Evolutionary conservation across 2,113 vertebrate genomes (phyloP).

Genomic region (Tetrax tetrax): DNA sequence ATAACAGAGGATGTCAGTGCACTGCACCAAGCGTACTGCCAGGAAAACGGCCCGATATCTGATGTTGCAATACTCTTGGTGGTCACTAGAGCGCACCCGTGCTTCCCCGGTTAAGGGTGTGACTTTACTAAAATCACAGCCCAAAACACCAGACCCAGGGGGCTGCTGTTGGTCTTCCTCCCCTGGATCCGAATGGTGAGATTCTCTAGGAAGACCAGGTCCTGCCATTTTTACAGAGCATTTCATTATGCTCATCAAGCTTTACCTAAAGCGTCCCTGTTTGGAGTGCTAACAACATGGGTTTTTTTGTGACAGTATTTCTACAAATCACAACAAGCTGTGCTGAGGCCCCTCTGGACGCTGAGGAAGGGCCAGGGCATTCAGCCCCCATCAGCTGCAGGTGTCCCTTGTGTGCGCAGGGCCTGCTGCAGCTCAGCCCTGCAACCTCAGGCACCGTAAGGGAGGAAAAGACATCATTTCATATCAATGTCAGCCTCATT

Average conservation of each 20-base stretch:
- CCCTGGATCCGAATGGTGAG: too few relatives aligned
- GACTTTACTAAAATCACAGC: background rate
- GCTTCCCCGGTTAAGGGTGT: background rate
- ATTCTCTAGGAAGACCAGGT: background rate
- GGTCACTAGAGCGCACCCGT: background rate
- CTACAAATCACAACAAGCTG: background rate
- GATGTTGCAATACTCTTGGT: background rate
- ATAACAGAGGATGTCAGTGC: background rate
- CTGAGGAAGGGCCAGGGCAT: background rate
- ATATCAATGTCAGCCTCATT: background rate
- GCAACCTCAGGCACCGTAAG: fast-evolving
- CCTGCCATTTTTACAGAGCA: background rate
- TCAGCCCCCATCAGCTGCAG: background rate
- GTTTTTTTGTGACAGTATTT: too few relatives aligned
- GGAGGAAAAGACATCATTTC: background rate
- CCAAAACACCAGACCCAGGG: background rate
- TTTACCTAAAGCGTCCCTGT: background rate
- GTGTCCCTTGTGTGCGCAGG: background rate
- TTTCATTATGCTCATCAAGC: background rate
- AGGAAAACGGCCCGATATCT: background rate
- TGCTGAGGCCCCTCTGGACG: too few relatives aligned
- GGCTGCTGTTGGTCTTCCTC: background rate
- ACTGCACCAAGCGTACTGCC: fast-evolving
- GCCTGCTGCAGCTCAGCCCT: background rate
- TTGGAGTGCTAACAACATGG: background rate